Evolutionary conservation across 1,140 invertebrate species (phyloP), one percentile per base, ranked within the genome.

Genomic region (Oscheius sp.): DNA sequence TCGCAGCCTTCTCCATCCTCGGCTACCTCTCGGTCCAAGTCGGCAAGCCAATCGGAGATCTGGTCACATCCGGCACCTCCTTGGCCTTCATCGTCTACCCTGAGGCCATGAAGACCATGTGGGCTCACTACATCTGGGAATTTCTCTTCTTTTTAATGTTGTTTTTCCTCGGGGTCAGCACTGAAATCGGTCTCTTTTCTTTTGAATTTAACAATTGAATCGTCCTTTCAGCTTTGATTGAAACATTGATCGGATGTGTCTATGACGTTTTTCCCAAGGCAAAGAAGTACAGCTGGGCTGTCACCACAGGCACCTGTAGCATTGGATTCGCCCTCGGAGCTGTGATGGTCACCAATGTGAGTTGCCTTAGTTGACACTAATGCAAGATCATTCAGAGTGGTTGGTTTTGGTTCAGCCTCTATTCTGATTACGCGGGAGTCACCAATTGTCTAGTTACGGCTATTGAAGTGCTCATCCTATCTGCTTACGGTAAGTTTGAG

Each of bases 1-100:
- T 87, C 58, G 88, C 90, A 10, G 89, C 89, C 0, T 90, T 90
- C 80, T 88, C 88, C 0, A 89, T 90, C 73, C 80, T 90, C 68
- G 89, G 89, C 36, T 88, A 89, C 78, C 87, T 90, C 78, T 88
- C 89, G 3, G 52, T 65, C 18, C 58, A 83, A 18, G 81, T 82
- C 64, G 79, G 85, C 38, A 85, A 85, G 2, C 74, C 85, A 29
- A 89, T 90, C 2, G 0, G 7, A 10, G 42, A 66, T 18, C 32
- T 65, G 1, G 62, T 66, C 10, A 23, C 58, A 15, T 23, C 46
- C 31, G 72, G 63, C 18, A 32, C 65, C 49, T 32, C 49, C 3
- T 62, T 81, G 31, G 80, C 80, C 10, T 81, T 81, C 52, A 79
- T 81, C 10, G 85, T 80, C 0, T 86, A 87, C 58, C 85, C 85